Conservation (phyloP, 2,888 invertebrate genomes). For the Aproaerema taeniolella region DNA sequence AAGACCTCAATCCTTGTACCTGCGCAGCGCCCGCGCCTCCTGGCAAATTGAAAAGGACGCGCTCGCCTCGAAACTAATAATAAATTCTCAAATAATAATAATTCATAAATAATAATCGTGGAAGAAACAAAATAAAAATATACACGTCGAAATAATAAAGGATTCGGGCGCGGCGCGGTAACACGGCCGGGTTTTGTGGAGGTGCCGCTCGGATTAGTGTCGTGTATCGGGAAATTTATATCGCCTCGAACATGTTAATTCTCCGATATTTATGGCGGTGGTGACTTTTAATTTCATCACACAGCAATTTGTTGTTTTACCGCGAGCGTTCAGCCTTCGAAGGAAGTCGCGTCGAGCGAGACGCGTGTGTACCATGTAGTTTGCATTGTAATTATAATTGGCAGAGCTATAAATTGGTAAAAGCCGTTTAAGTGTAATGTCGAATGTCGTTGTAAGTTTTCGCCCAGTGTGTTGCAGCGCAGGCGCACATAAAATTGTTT, state of each 20-base stretch:
- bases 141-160: conserved; percentile 76
- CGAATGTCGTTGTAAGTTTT: too few species aligned
- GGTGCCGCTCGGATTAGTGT: conserved; percentile 15
- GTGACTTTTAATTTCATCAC: conserved; percentile 13
- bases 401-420: too few species aligned
- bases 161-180: conserved; percentile 47
- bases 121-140: conserved; percentile 70
- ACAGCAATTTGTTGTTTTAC: conserved; percentile 9
- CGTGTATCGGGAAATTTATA: conserved; percentile 12
- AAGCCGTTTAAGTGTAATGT: too few species aligned
- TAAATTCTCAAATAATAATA: conserved; percentile 76
- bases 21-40: conserved; percentile 54
- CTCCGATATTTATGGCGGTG: conserved; percentile 9
- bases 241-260: conserved; percentile 10
- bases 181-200: conserved; percentile 35
- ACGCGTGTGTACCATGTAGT: too few species aligned
- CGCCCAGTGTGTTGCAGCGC: conserved; percentile 53
- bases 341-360: too few species aligned
- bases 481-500: conserved; percentile 71
- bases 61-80: conserved; percentile 69
- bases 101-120: conserved; percentile 77
- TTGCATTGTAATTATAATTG: too few species aligned
- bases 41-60: conserved; percentile 75
- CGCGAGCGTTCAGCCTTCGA: too few species aligned
- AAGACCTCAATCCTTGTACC: conserved; percentile 37